Percentiles rank a stretch among this genome's conserved stretches.
Evolutionary conservation across 2,113 vertebrate species (phyloP).

Genomic region (Phyllostomus hastatus): DNA sequence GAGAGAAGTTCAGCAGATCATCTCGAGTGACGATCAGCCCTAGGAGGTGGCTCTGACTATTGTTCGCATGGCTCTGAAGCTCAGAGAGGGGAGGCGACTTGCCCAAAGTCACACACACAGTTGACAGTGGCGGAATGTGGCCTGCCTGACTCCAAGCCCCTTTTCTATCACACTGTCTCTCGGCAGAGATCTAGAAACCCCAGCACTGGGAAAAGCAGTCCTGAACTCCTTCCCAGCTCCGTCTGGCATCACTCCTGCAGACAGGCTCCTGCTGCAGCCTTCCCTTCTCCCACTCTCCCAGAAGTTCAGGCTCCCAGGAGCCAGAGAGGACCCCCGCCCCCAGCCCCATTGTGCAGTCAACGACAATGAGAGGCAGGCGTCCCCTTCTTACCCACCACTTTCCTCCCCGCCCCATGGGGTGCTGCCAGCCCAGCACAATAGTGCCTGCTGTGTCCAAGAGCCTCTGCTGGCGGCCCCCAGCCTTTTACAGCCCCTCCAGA

Average conservation of each 20-base stretch:
- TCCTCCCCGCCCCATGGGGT: slow-evolving; percentile 58
- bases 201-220: background rate
- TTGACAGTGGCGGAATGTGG: background rate
- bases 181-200: background rate
- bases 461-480: slow-evolving; percentile 54
- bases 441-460: slow-evolving; percentile 62
- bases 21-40: background rate
- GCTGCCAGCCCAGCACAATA: slow-evolving; percentile 74
- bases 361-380: slow-evolving; percentile 61
- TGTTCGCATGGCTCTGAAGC: background rate
- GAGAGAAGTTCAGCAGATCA: background rate
- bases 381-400: slow-evolving; percentile 61
- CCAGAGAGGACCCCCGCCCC: slow-evolving; percentile 34
- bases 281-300: background rate
- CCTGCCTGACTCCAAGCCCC: background rate
- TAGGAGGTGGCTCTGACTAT: background rate
- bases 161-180: background rate
- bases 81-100: background rate
- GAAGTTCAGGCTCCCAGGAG: slow-evolving; percentile 56
- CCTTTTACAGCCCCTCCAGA: slow-evolving; percentile 53
- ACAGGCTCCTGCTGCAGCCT: background rate
- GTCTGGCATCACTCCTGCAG: background rate
- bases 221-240: background rate
- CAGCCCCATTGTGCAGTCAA: slow-evolving; percentile 45
- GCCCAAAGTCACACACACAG: background rate